These are phyloP conservation scores for Numida meleagris DNA, from an alignment of 2,113 vertebrate genomes.

Conservation along the genomic window DNA sequence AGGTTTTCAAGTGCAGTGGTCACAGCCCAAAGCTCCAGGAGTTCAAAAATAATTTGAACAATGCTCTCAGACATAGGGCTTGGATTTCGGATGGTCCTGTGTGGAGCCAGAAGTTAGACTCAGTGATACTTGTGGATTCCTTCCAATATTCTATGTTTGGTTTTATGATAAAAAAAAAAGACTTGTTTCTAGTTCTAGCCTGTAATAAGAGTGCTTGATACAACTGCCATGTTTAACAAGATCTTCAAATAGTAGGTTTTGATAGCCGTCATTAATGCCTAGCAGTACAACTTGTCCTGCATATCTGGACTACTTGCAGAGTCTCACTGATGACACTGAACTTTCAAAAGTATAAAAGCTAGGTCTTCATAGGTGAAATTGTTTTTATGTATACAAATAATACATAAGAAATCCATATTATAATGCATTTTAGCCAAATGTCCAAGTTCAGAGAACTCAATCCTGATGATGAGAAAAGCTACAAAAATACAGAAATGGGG, in stretches of 20 bases:
- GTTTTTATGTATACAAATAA: neutral
- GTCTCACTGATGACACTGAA: neutral
- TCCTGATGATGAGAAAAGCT: neutral
- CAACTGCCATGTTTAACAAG: neutral
- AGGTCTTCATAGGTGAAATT: neutral
- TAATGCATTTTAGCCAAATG: neutral
- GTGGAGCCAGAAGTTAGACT: neutral
- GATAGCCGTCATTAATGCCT: neutral
- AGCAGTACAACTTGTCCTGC: neutral
- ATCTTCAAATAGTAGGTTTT: neutral
- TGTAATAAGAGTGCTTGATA: neutral
- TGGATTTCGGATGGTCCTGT: neutral
- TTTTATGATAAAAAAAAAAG: neutral
- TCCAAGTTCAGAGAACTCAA: neutral
- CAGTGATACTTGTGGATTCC: neutral
- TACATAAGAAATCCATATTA: neutral
- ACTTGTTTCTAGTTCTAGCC: neutral
- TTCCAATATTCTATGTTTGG: neutral
- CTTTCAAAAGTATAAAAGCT: neutral
- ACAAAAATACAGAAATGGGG: neutral
- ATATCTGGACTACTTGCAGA: neutral
- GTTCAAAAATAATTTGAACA: neutral
- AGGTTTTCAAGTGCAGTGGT: no score
- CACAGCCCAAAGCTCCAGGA: neutral
- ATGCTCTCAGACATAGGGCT: no score